Conservation (phyloP, 2,797 vertebrate species). For the Spea hammondii region DNA sequence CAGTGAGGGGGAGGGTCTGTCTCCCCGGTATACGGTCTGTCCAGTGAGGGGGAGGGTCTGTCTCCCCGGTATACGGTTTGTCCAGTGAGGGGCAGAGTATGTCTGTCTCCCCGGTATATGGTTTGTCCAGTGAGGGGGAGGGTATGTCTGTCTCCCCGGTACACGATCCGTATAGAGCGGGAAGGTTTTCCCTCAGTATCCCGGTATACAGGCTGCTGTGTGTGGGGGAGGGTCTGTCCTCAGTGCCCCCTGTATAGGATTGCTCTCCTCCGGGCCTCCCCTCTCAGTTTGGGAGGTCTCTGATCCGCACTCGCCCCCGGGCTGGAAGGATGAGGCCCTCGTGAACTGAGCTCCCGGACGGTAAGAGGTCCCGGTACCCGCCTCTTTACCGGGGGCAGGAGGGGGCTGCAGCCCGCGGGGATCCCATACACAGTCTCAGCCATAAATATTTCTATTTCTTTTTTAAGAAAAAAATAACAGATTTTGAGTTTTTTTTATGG, state of each 20-base stretch:
- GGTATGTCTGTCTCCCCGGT: not conserved
- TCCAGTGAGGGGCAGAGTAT: not conserved
- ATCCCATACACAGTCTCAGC: not conserved
- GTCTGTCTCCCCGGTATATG: slow-evolving; percentile 18
- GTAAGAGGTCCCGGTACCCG: slow-evolving; percentile 42
- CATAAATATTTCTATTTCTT: not conserved
- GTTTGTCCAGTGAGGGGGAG: slow-evolving; percentile 43
- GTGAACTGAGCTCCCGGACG: not conserved
- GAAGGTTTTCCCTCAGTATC: not conserved
- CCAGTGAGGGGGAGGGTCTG: slow-evolving; percentile 16
- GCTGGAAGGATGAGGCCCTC: not conserved
- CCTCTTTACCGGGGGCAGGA: slow-evolving; percentile 32
- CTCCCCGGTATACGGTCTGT: slow-evolving; percentile 44
- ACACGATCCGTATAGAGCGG: not conserved
- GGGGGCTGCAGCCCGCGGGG: not conserved
- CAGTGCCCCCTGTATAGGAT: not conserved
- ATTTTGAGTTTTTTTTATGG: too few species aligned
- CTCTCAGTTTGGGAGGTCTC: slow-evolving; percentile 19
- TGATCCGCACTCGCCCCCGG: not conserved
- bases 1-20: not conserved
- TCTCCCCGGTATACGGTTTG: not conserved
- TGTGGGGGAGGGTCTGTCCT: not conserved
- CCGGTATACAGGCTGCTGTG: slow-evolving; percentile 41
- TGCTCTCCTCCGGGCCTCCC: not conserved
- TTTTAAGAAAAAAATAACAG: too few species aligned